Evolutionary conservation across 2,888 invertebrate species (phyloP).

Genomic region (Apeira syringaria): DNA sequence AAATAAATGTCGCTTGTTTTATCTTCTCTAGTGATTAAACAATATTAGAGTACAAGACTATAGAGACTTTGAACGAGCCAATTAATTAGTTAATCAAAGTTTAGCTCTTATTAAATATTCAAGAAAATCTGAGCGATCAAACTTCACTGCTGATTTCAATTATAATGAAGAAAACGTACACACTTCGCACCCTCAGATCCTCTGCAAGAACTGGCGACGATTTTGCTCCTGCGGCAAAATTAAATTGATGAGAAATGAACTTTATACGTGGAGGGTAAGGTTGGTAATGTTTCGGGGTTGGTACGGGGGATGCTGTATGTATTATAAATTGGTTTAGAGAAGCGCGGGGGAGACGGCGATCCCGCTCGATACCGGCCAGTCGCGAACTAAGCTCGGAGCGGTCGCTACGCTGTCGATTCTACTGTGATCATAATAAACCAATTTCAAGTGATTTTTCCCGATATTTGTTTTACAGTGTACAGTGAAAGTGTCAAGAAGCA

Average conservation of each 20-base stretch:
- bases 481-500: conserved; percentile 7
- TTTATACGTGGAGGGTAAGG: conserved; percentile 36
- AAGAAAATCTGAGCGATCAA: conserved; percentile 35
- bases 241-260: conserved; percentile 34
- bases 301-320: conserved; percentile 80
- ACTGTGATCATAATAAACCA: conserved; percentile 9
- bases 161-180: conserved; percentile 68
- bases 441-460: conserved; percentile 2
- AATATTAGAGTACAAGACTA: too few relatives aligned
- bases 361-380: conserved; percentile 78
- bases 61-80: conserved; percentile 12
- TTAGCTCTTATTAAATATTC: conserved; percentile 33
- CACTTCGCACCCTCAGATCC: conserved; percentile 78
- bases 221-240: conserved; percentile 78
- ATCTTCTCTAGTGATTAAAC: too few relatives aligned
- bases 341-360: conserved; percentile 65
- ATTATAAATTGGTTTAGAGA: conserved; percentile 83
- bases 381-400: conserved; percentile 41
- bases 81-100: conserved; percentile 25
- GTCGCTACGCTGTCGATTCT: conserved; percentile 1
- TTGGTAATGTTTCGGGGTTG: conserved; percentile 38
- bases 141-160: conserved; percentile 60
- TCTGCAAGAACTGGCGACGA: conserved; percentile 70
- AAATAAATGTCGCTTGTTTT: too few relatives aligned
- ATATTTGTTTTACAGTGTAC: conserved; percentile 6